Evolutionary conservation across 2,113 vertebrate genomes (phyloP), one percentile per base, ranked within the genome.

Genomic region (Hyperopisus bebe): DNA sequence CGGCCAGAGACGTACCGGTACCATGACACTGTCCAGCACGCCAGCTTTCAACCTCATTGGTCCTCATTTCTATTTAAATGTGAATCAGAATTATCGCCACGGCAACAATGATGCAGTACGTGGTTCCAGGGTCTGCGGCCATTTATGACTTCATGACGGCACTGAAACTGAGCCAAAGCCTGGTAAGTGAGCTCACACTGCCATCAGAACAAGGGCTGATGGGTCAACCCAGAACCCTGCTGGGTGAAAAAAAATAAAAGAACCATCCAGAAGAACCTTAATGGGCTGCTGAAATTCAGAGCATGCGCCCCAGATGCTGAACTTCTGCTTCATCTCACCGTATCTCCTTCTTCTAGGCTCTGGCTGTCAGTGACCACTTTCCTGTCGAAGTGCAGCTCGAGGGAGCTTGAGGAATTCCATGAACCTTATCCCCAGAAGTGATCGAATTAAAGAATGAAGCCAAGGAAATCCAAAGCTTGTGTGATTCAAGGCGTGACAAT

Each of bases 331-430:
- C 21, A 53, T 47, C 53, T 19, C 6, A 42, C 5, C 11, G 31
- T 90, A 53, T 92, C 1, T 0, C 88, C 55, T 86, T 88, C 58
- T 39, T 90, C 7, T 93, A 99, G 98, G 97, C 97, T 10, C 90
- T 97, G 80, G 96, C 96, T 35, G 95, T 99, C 90, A 99, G 98
- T 0, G 98, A 99, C 94, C 98, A 99, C 91, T 99, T 96, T 90
- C 98, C 98, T 0, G 98, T 99, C 0, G 97, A 99, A 91, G 96
- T 98, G 48, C 24, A 27, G 82, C 53, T 89, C 24, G 8, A 44
- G 13, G 47, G 48, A 51, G 39, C 27, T 10, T 15, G 35, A 80
- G 31, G 31, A 51, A 84, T 44, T 7, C 24, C 44, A n/a, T 9
- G 19, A 10, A n/a, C 7, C 82, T 4, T 24, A 17, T 8, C 46